Conservation (phyloP, 2,888 invertebrate genomes). For the Beris chalybata region DNA sequence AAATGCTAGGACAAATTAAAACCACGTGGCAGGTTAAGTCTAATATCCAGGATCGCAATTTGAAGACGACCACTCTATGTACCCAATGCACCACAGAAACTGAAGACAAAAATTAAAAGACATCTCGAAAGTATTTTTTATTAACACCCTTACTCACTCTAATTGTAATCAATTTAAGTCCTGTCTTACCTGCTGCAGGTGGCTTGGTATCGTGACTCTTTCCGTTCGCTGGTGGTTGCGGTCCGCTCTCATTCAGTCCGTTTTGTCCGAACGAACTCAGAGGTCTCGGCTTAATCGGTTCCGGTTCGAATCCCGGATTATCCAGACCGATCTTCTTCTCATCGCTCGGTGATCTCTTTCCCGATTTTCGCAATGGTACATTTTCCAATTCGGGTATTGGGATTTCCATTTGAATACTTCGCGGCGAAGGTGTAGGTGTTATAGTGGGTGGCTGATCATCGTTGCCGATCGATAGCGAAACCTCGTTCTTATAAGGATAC, state of each 20-base stretch:
- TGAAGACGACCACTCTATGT: too few relatives aligned
- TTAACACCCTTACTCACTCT: background rate
- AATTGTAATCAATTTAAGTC: background rate
- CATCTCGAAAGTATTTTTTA: background rate
- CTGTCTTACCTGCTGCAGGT: conserved; percentile 34
- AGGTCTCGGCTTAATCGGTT: conserved; percentile 38
- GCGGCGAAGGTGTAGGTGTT: conserved; percentile 42
- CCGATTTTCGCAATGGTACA: conserved; percentile 37
- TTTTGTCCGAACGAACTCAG: conserved; percentile 42
- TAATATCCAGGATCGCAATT: too few relatives aligned
- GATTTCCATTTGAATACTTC: conserved; percentile 34
- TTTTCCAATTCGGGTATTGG: conserved; percentile 38
- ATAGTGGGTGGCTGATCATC: conserved; percentile 40
- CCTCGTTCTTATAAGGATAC: conserved; percentile 42
- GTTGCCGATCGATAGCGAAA: conserved; percentile 41
- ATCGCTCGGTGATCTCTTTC: conserved; percentile 38
- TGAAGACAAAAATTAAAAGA: background rate
- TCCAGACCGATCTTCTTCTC: conserved; percentile 40
- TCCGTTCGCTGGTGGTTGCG: conserved; percentile 34
- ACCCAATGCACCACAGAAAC: too few relatives aligned
- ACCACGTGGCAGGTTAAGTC: too few relatives aligned
- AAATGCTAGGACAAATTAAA: too few relatives aligned
- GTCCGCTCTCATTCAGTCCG: conserved; percentile 36
- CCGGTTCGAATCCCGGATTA: conserved; percentile 41
- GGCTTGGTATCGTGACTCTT: conserved; percentile 36